Base-by-base conservation (phyloP, 2,797 vertebrate species). In the Parauchenoglanis punctatus region DNA sequence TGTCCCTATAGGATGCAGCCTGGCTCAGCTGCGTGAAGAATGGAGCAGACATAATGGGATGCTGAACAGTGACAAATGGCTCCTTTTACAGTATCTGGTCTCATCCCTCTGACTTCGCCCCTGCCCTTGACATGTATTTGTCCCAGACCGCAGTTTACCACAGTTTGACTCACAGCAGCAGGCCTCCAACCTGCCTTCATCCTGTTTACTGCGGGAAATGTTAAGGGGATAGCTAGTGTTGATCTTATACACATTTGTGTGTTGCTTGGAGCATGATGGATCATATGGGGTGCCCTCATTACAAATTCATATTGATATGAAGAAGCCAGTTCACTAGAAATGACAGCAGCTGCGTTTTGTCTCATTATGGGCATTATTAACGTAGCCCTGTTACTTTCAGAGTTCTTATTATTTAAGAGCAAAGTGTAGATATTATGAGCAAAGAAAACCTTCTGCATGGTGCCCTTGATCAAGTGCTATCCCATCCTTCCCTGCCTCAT, bases 11-110 rank as follows among this genome's bases (percentile, higher is more conserved):
- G 86, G 88, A 85, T 90, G 89, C 89, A 91, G 87, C 89, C 91
- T 75, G 88, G 76, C 78, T 73, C 12, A 25, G 61, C 61, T 83
- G 28, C 86, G 87, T 93, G 90, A 93, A 92, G 91, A 93, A 93
- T 93, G 91, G 85, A 90, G 88, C 85, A 65, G 72, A 89, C 83
- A 88, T 94, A 94, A 94, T 94, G 88, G 91, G 89, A 94, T 92
- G 92, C 92, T 90, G 90, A 93, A 89, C 93, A 93, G 91, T 94
- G 95, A 95, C 92, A 94, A 95, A 96, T 95, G 92, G 93, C 92
- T 91, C 93, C 86, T 93, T 92, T 93, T 93, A 89, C 91, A 89
- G 91, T 91, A 90, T 91, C 92, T 91, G 89, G 87, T 90, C 91
- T 91, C 92, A 89, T 92, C 90, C 90, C 73, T 88, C 89, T 90